Base-by-base conservation (phyloP, 2,113 vertebrate species). In the Gulo gulo region DNA sequence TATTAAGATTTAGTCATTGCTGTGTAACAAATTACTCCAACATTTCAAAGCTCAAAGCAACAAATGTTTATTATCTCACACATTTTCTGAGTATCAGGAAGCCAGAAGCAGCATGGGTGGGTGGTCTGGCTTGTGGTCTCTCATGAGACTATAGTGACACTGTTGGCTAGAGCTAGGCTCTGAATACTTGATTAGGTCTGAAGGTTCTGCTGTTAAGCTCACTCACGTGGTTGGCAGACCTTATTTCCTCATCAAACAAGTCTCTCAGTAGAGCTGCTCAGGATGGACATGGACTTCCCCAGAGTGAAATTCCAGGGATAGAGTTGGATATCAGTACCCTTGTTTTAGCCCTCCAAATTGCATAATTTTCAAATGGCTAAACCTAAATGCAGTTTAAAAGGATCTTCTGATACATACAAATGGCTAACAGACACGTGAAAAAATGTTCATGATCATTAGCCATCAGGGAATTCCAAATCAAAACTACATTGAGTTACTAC, bases 1-100 rank as follows among this genome's bases (percentile, higher is more conserved):
- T 85, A 63, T 57, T 92, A 88, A 87, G 67, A 97, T 71, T 81
- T 91, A 29, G 73, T 59, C 16, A 63, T 61, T 65, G 52, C 29
- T 42, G 4, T 42, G 5, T 79, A 89, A 90, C 9, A 85, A 61
- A 96, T 81, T 67, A 29, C 9, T 21, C 21, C 39, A 15, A 36
- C 20, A 55, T 24, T 31, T 65, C 15, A 18, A 47, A 73, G 8
- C 36, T 86, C 59, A 52, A 79, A 34, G 50, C 31, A 88, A 39
- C 24, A 91, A 69, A 61, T 47, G 36, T 5, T 88, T 82, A 5
- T 79, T 76, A n/a, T 57, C n/a, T 36, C 39, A 16, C 52, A 12
- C 24, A 15, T 50, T 78, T 83, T 69, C 85, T 45, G 7, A 74
- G 55, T 63, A 59, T 78, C 20, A 3, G 23, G 31, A 67, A 88